These are phyloP conservation scores for Paraescarpia echinospica DNA, from an alignment of 1,140 invertebrate genomes.

Conservation along the genomic window DNA sequence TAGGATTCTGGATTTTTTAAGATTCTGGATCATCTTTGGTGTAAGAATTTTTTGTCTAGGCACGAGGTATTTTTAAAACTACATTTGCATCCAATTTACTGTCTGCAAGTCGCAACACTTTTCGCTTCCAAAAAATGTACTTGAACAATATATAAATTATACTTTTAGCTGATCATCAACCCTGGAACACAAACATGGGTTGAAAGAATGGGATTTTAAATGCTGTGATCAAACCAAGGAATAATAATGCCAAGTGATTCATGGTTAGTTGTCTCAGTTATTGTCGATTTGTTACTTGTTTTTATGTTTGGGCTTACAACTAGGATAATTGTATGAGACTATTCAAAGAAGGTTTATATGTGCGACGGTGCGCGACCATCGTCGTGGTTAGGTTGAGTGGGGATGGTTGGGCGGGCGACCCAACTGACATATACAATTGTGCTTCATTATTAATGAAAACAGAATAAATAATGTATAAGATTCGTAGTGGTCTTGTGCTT, in stretches of 20 bases:
- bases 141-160: background rate
- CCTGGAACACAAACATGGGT: background rate
- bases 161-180: background rate
- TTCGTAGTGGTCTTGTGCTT: background rate
- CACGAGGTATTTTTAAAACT: background rate
- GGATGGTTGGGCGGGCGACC: background rate
- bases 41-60: background rate
- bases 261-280: background rate
- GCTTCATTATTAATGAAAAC: constrained; percentile 1
- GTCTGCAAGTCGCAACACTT: background rate
- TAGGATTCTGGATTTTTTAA: background rate
- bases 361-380: background rate
- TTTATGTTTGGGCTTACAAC: background rate
- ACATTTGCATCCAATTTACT: background rate
- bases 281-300: background rate
- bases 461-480: background rate
- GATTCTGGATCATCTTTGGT: background rate
- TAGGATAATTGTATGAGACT: constrained; percentile 1
- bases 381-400: background rate
- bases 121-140: background rate
- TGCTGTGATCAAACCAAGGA: background rate
- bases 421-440: background rate
- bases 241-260: background rate
- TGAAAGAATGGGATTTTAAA: background rate
- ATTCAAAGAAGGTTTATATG: background rate